Evolutionary conservation across 2,888 invertebrate genomes (phyloP).

Genomic region (Athalia rosae): DNA sequence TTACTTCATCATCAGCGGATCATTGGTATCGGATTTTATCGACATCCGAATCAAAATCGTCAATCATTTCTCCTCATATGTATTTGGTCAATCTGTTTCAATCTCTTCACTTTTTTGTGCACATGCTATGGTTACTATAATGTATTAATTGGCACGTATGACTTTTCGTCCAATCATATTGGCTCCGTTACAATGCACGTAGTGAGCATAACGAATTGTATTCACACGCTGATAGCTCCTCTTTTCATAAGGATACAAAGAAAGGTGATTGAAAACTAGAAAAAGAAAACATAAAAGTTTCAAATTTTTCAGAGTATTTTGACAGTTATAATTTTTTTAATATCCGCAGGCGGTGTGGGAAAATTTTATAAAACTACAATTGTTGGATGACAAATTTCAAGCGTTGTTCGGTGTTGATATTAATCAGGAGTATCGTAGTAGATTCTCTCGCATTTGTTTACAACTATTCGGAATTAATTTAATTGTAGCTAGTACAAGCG

Average conservation of each 20-base stretch:
- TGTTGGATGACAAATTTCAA: constrained; percentile 3
- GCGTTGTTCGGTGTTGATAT: background rate
- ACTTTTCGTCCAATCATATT: no score
- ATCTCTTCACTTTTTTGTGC: background rate
- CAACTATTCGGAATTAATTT: background rate
- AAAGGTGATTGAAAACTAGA: background rate
- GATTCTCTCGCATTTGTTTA: background rate
- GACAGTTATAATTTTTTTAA: background rate
- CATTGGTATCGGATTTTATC: background rate
- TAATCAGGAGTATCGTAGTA: background rate
- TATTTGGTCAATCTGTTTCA: background rate
- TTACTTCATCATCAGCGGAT: constrained; percentile 7
- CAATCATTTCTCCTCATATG: background rate
- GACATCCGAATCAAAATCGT: constrained; percentile 1
- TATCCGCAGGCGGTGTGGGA: background rate
- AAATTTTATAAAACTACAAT: background rate
- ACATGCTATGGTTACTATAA: background rate
- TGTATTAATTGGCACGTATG: background rate
- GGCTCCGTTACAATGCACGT: background rate
- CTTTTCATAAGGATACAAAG: background rate
- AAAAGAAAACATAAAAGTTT: background rate
- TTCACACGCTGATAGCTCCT: background rate
- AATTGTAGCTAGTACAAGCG: no score
- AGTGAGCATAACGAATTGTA: background rate
- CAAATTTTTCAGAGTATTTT: background rate